These are phyloP conservation scores for Eupeodes latifasciatus DNA, from an alignment of 2,888 invertebrate species.

Conservation along the genomic window DNA sequence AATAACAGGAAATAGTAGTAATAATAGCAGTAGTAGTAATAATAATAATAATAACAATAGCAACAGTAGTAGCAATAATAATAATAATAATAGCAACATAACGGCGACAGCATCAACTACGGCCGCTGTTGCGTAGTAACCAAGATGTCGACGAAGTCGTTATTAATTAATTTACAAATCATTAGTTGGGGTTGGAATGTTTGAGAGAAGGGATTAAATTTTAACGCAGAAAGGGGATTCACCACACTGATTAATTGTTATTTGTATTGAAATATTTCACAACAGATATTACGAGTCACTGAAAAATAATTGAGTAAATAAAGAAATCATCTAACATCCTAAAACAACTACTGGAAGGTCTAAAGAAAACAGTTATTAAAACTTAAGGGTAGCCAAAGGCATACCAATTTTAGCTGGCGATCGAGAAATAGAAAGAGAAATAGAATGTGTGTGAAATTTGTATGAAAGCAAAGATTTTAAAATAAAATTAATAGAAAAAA, in stretches of 20 bases:
- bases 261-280: conserved; percentile 9
- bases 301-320: neutral
- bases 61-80: conserved; percentile 76
- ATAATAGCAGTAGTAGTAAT: conserved; percentile 54
- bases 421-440: neutral
- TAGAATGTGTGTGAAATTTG: conserved; percentile 25
- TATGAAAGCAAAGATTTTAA: conserved; percentile 44
- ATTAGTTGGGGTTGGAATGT: neutral
- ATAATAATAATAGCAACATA: conserved; percentile 75
- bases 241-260: neutral
- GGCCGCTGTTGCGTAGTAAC: conserved; percentile 84
- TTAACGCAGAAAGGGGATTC: neutral
- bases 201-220: neutral
- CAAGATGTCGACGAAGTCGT: conserved; percentile 77
- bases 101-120: conserved; percentile 81
- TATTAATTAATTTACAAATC: conserved; percentile 24
- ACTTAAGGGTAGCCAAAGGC: conserved; percentile 21
- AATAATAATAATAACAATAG: conserved; percentile 64
- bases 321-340: neutral
- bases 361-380: conserved; percentile 22
- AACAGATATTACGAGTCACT: conserved; percentile 1
- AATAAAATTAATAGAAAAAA: conserved; percentile 24
- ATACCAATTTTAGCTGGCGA: conserved; percentile 9
- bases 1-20: conserved; percentile 72
- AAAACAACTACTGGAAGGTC: conserved; percentile 2